Evolutionary conservation across 2,113 vertebrate species (phyloP).

Genomic region (Percina caprodes): DNA sequence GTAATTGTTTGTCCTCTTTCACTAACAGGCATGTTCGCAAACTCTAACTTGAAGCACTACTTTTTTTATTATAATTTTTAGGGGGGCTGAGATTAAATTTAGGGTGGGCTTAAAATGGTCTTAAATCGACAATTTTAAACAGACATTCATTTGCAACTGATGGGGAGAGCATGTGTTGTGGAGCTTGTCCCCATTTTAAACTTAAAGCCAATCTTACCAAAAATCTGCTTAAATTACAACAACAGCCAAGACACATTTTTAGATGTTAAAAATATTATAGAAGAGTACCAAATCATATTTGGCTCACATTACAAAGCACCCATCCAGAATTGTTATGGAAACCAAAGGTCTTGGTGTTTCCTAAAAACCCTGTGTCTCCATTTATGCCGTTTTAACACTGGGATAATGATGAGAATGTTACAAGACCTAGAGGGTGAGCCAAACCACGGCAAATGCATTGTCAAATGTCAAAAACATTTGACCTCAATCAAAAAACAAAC

Average conservation of each 20-base stretch:
- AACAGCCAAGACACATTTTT: constrained; percentile 55
- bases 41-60: no score
- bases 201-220: constrained; percentile 42
- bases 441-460: constrained; percentile 29
- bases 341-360: constrained; percentile 38
- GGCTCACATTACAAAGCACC: constrained; percentile 25
- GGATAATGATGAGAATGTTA: constrained; percentile 21
- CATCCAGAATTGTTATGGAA: constrained; percentile 36
- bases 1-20: no score
- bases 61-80: no score
- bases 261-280: constrained; percentile 53
- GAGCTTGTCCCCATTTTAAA: constrained; percentile 8
- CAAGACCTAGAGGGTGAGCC: background rate
- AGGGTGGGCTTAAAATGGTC: no score
- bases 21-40: no score
- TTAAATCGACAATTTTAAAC: background rate
- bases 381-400: constrained; percentile 12
- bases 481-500: constrained; percentile 8
- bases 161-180: background rate
- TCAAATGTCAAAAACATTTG: constrained; percentile 34
- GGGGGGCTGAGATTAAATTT: no score
- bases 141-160: constrained; percentile 18
- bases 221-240: constrained; percentile 49
- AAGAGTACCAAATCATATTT: constrained; percentile 51
- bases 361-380: constrained; percentile 14